These are phyloP conservation scores for Coenonympha arcania DNA, from an alignment of 2,888 invertebrate genomes.

Conservation along the genomic window DNA sequence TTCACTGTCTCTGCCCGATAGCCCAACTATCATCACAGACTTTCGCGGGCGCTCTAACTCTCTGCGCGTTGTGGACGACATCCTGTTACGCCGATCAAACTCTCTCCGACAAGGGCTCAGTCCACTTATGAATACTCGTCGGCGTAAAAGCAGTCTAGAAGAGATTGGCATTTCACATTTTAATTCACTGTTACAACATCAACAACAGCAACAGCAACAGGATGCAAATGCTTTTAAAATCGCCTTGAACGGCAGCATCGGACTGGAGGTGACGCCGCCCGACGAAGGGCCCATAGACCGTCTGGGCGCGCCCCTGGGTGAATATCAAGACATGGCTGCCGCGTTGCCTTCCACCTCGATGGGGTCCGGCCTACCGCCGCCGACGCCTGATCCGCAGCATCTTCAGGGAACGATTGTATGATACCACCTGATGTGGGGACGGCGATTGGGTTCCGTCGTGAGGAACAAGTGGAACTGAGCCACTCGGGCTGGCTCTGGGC, in stretches of 20 bases:
- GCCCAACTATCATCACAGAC: conserved; percentile 86
- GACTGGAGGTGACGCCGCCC: conserved; percentile 84
- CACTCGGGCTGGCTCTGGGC: conserved; percentile 16
- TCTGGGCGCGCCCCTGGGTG: conserved; percentile 50
- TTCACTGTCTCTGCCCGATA: conserved; percentile 90
- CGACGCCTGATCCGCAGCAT: conserved; percentile 79
- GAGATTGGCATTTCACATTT: conserved; percentile 89
- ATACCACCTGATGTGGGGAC: conserved; percentile 95
- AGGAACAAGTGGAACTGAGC: conserved; percentile 81
- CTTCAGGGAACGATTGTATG: conserved; percentile 94
- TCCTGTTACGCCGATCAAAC: conserved; percentile 85
- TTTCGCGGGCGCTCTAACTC: conserved; percentile 89
- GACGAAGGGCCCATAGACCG: conserved; percentile 76
- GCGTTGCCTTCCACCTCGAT: conserved; percentile 56
- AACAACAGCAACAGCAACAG: conserved; percentile 74
- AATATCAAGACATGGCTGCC: conserved; percentile 68
- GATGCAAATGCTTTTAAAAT: conserved; percentile 86
- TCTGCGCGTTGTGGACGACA: conserved; percentile 88
- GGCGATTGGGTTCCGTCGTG: conserved; percentile 84
- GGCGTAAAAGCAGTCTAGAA: conserved; percentile 88
- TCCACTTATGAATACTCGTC: conserved; percentile 69
- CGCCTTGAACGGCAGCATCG: conserved; percentile 88
- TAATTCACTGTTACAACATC: conserved; percentile 77
- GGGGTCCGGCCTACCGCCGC: conserved; percentile 46
- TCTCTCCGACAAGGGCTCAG: conserved; percentile 87